Conservation (phyloP, 2,888 invertebrate genomes). For the Monochamus alternatus region DNA sequence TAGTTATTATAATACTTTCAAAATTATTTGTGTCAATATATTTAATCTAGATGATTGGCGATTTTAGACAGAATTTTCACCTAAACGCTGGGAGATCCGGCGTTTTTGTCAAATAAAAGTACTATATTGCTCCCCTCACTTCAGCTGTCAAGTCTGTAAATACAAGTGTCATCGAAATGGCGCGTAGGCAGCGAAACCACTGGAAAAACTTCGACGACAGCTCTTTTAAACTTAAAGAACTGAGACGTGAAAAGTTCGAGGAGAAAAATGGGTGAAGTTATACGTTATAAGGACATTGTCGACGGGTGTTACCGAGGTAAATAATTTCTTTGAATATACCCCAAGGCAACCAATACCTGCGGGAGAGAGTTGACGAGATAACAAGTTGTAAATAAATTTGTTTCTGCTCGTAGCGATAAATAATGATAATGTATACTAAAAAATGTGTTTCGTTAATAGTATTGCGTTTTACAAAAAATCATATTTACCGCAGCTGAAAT, state of each 20-base stretch:
- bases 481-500: no score
- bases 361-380: background rate
- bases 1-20: no score
- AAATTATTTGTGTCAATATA: no score
- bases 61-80: no score
- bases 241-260: conserved; percentile 19
- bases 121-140: background rate
- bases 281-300: conserved; percentile 9
- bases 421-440: no score
- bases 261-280: conserved; percentile 13
- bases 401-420: no score
- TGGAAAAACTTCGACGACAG: conserved; percentile 18
- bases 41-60: no score
- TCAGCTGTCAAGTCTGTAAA: conserved; percentile 9
- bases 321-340: background rate
- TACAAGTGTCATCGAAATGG: conserved; percentile 20
- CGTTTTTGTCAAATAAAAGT: background rate
- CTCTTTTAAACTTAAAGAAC: conserved; percentile 16
- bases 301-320: background rate
- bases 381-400: background rate
- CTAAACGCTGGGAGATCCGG: no score
- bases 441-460: no score
- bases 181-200: conserved; percentile 4
- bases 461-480: no score
- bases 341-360: background rate